Evolutionary conservation across 2,797 vertebrate species (phyloP).

Genomic region (Meda fulgida): DNA sequence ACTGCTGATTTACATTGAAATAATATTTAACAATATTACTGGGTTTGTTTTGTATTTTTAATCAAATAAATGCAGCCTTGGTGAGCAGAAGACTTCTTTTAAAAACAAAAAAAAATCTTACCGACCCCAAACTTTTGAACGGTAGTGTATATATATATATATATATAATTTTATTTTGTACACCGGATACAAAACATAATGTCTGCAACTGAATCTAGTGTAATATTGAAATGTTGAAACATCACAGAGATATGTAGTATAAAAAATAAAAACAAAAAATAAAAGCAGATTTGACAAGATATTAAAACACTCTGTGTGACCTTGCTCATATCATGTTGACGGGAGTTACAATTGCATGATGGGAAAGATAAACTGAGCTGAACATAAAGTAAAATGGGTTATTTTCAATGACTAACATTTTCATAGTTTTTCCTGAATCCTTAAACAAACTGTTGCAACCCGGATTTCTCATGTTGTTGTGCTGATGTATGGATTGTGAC

Average conservation of each 20-base stretch:
- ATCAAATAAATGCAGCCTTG: no score
- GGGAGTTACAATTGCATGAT: not conserved
- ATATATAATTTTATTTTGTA: not conserved
- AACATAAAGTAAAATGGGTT: not conserved
- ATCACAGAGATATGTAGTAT: not conserved
- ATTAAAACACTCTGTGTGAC: not conserved
- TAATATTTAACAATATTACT: no score
- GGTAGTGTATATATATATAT: no score
- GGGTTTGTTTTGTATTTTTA: no score
- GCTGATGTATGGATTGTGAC: not conserved
- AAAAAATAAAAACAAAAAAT: slow-evolving; percentile 31
- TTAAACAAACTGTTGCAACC: not conserved
- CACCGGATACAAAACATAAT: not conserved
- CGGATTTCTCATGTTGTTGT: not conserved
- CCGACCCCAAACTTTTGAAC: no score
- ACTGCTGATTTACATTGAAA: no score
- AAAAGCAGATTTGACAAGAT: not conserved
- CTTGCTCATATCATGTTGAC: not conserved
- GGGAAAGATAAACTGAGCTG: not conserved
- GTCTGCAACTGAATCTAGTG: not conserved
- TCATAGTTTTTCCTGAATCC: not conserved
- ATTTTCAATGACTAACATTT: not conserved
- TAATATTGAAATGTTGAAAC: slow-evolving; percentile 1
- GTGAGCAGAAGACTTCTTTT: no score
- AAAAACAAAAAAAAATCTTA: no score